Base-by-base conservation (phyloP, 2,888 invertebrate genomes). In the Coelopa pilipes region DNA sequence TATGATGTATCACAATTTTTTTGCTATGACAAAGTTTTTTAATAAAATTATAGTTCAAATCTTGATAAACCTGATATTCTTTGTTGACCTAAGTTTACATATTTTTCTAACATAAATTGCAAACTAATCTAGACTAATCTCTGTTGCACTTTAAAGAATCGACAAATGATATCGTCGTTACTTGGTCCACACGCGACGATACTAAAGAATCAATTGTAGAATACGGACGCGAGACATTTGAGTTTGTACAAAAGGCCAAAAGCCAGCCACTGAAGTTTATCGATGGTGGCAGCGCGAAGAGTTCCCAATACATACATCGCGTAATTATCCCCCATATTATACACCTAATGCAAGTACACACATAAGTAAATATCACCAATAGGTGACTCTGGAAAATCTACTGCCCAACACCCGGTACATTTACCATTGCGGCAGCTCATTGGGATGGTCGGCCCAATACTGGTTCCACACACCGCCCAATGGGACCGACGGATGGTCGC, bases 361-460 rank as follows among this genome's bases (percentile, higher is more conserved):
- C 63, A 1, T 19, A 68, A 53, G 34, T 12, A 0, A 17, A 60
- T 34, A 13, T 17, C 3, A 50, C 21, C 34, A 53, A 17, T 76
- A 87, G 87, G 87, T 87, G 0, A 84, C 85, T 0, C 80, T 97
- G 72, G 84, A 82, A 10, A 86, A 92, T 81, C 88, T 95, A 46
- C 87, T 89, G 62, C 91, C 92, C 13, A 87, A 90, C 74, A 91
- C 90, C 59, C 91, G 87, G 82, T 95, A 95, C 84, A 86, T 92
- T 90, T 96, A 96, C 86, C 94, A 94, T 81, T 94, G 92, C 81
- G 96, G 96, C 15, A 94, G 95, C 76, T 83, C 88, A 12, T 85
- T 90, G 75, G 96, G 96, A 0, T 97, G 96, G 96, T 97, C 97
- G 0, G 90, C 92, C 50, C 79, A 90, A 80, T 97, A 93, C 87